Conservation (phyloP, 2,113 vertebrate species). For the Pseudorasbora parva region DNA sequence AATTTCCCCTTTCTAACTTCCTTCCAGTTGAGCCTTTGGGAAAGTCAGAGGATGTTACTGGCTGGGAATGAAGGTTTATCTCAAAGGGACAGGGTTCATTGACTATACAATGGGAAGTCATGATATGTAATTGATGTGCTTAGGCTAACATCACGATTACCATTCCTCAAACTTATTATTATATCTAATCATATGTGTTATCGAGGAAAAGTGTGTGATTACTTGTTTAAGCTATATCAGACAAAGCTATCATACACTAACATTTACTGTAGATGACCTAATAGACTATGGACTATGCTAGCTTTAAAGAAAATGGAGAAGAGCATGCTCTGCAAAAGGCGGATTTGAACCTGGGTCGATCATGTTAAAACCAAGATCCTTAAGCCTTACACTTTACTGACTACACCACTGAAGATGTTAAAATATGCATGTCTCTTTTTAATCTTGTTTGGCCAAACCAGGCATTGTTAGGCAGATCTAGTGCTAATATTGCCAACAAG, state of each 20-base stretch:
- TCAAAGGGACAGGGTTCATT: constrained; percentile 34
- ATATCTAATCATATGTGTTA: background rate
- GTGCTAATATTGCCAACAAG: too few species aligned
- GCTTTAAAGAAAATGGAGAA: background rate
- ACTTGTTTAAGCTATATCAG: constrained; percentile 13
- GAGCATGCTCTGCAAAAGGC: too few species aligned
- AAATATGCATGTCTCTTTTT: too few species aligned
- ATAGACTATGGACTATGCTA: background rate
- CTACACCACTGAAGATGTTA: too few species aligned
- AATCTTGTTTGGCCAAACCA: too few species aligned
- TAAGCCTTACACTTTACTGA: too few species aligned
- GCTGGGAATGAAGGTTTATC: constrained; percentile 28
- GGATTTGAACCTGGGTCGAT: too few species aligned
- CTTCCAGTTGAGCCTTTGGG: constrained; percentile 66
- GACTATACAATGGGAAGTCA: constrained; percentile 10
- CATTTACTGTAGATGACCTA: background rate
- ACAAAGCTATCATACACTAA: background rate
- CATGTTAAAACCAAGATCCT: too few species aligned
- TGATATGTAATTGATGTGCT: constrained; percentile 1
- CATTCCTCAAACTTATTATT: background rate
- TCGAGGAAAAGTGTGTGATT: background rate
- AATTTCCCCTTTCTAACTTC: constrained; percentile 67
- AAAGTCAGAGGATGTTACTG: constrained; percentile 52
- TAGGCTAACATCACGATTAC: background rate
- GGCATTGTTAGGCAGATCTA: too few species aligned